phyloP scores from a whole-genome alignment of 1,140 invertebrate genomes.

The Varroa destructor region DNA sequence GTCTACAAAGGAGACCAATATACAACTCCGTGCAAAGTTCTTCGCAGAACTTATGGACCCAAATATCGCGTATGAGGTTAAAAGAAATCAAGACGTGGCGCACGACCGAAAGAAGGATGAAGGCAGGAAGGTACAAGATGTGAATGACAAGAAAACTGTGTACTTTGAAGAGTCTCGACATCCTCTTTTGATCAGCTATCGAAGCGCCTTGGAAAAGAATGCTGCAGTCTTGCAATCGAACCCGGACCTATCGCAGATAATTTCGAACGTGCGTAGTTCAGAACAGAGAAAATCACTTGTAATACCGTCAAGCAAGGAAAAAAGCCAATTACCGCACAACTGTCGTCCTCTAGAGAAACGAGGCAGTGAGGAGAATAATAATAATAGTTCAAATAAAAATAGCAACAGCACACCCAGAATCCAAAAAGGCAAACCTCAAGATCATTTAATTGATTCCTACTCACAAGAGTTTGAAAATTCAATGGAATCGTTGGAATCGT shows the following conservation, averaged over 20 bases:
- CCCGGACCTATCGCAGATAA: conserved; percentile 24
- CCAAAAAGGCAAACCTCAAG: background rate
- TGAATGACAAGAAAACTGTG: background rate
- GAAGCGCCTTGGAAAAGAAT: conserved; percentile 20
- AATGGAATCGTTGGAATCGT: conserved; percentile 15
- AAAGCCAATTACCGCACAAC: conserved; percentile 8
- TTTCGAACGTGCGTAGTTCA: conserved; percentile 9
- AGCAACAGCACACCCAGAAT: background rate
- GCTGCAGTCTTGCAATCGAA: conserved; percentile 19
- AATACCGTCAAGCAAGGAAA: conserved; percentile 16
- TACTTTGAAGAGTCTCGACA: background rate
- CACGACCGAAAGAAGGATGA: background rate
- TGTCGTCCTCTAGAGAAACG: background rate
- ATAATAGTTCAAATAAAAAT: background rate
- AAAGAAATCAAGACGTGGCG: too few relatives aligned
- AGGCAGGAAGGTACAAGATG: background rate
- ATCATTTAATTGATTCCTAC: background rate
- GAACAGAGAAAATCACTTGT: conserved; percentile 15
- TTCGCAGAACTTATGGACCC: background rate
- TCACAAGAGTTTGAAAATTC: conserved; percentile 17
- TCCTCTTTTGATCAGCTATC: conserved; percentile 15
- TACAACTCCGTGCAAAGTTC: too few relatives aligned
- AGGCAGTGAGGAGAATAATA: background rate
- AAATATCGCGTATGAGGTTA: background rate
- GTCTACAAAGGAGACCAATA: background rate